Base-by-base conservation (phyloP, 2,113 vertebrate genomes). In the Geococcyx californianus region DNA sequence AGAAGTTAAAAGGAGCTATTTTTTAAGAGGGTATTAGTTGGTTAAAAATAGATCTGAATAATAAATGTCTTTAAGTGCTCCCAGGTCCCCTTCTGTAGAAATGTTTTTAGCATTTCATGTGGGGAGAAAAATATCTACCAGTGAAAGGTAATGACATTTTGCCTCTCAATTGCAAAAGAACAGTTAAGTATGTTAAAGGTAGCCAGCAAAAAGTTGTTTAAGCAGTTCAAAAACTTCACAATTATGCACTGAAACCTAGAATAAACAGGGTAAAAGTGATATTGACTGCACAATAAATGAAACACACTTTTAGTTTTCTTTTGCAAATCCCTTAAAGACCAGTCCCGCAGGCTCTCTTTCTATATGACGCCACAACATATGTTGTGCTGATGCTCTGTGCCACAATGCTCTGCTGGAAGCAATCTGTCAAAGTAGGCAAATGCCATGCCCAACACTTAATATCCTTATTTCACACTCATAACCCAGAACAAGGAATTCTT, bases 41-140 rank as follows among this genome's bases (percentile, higher is more conserved):
- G 82, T 96, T 96, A 96, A 97, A 97, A 95, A 84, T 74, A 88
- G 89, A 90, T 70, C 63, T 64, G 58, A 89, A 88, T 94, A 95
- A 92, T 42, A 87, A 95, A 81, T 64, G 72, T 29, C 60, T 93
- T 11, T 91, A 97, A 94, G 52, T 75, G 44, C 62, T 95, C 72
- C 70, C 93, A 95, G 88, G 31, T 26, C 24, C 29, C 54, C 63
- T 93, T 79, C 42, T 87, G 40, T 60, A 75, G 60, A 81, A 92
- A 80, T n/a, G 42, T 31, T 94, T 90, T 78, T 55, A 89, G 66
- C 36, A 92, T 90, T 80, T 94, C 58, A 81, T 36, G 49, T 68
- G 54, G 79, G 88, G 47, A 31, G 76, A 89, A 84, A 95, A 86
- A 49, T 9, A 80, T 3, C 7, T 60, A 82, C 56, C 23, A 66